Conservation (phyloP, 1,140 invertebrate genomes). For the Littorina saxatilis region DNA sequence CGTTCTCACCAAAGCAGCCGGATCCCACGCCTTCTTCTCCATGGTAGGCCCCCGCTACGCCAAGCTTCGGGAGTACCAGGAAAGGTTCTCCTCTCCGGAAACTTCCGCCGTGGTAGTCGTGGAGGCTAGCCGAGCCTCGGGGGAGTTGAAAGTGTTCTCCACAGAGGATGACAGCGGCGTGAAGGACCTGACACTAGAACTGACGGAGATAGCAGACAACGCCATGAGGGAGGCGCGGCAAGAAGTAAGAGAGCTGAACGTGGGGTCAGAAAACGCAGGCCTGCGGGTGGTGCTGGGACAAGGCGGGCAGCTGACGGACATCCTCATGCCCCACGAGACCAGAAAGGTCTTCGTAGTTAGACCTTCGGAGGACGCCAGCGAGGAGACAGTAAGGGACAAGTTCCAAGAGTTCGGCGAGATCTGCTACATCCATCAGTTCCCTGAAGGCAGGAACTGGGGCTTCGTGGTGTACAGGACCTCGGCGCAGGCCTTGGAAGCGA, state of each 20-base stretch:
- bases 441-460: constrained; percentile 48
- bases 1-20: constrained; percentile 51
- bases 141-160: constrained; percentile 50
- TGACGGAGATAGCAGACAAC: constrained; percentile 28
- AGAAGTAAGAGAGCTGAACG: constrained; percentile 32
- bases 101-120: constrained; percentile 48
- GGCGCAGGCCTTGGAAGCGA: constrained; percentile 52
- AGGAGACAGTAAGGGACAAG: constrained; percentile 38
- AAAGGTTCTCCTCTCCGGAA: constrained; percentile 20
- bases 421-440: constrained; percentile 31
- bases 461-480: constrained; percentile 52
- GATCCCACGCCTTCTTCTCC: constrained; percentile 49
- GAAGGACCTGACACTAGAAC: neutral
- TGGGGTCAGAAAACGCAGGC: constrained; percentile 25
- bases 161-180: constrained; percentile 26
- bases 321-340: constrained; percentile 49
- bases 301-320: constrained; percentile 39
- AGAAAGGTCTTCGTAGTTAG: constrained; percentile 40
- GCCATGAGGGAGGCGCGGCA: constrained; percentile 1
- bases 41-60: constrained; percentile 61
- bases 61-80: constrained; percentile 53
- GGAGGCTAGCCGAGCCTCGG: constrained; percentile 54
- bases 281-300: constrained; percentile 41
- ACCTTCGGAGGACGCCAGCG: neutral
- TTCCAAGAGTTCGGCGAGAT: constrained; percentile 47